Conservation (phyloP, 2,113 vertebrate genomes). For the Platysteira castanea region DNA sequence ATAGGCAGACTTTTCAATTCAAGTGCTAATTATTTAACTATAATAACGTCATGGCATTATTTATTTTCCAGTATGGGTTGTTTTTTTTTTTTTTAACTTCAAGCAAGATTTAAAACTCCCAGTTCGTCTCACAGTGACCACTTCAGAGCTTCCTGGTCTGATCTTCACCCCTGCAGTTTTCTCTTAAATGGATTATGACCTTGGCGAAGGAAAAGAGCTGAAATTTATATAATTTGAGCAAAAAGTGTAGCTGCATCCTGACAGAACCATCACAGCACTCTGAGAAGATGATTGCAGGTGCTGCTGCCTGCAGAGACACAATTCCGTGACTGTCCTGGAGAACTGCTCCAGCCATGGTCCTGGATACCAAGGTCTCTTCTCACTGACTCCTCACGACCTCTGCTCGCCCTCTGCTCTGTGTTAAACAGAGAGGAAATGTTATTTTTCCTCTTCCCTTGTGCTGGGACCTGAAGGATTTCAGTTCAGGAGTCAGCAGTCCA, state of each 20-base stretch:
- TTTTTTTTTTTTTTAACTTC: neutral
- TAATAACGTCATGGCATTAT: neutral
- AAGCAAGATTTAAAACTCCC: neutral
- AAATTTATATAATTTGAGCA: neutral
- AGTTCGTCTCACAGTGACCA: neutral
- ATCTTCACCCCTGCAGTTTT: neutral
- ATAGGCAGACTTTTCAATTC: neutral
- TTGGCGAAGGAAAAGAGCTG: neutral
- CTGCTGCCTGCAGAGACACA: neutral
- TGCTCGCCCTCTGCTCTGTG: neutral
- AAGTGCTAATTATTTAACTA: neutral
- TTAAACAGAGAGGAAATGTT: neutral
- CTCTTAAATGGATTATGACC: neutral
- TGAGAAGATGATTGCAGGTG: neutral
- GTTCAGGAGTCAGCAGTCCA: neutral
- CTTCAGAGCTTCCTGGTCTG: neutral
- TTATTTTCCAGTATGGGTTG: neutral
- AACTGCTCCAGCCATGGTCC: neutral
- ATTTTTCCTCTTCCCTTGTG: neutral
- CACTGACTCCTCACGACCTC: neutral
- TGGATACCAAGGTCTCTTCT: neutral
- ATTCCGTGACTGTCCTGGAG: neutral
- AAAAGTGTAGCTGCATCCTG: neutral
- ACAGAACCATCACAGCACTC: neutral
- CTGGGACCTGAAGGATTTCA: neutral